Conservation (phyloP, 2,113 vertebrate species). For the Cavia porcellus region DNA sequence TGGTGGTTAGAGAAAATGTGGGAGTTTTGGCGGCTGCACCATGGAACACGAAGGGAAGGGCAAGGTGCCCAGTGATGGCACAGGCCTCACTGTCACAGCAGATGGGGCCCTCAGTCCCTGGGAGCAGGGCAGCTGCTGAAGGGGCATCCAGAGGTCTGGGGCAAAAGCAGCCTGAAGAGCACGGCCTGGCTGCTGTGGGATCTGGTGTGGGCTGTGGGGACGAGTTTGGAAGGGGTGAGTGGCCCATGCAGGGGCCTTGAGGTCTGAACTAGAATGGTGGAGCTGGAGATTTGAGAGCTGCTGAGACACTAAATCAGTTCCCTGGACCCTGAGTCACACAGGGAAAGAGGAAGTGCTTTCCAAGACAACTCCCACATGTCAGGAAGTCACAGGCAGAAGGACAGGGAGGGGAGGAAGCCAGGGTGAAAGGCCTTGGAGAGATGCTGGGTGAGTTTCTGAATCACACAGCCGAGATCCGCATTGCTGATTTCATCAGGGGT, state of each 20-base stretch:
- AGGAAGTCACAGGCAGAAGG: background rate
- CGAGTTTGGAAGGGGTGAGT: background rate
- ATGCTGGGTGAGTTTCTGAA: background rate
- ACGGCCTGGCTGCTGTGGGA: background rate
- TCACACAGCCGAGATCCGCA: background rate
- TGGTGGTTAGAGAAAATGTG: background rate
- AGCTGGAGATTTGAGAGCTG: background rate
- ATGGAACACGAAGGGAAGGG: background rate
- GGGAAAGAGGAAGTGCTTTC: background rate
- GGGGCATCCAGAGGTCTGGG: no score
- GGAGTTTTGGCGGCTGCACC: background rate
- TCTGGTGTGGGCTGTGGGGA: no score
- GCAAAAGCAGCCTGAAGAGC: background rate
- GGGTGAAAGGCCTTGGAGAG: background rate
- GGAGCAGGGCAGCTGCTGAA: background rate
- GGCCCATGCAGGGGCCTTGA: no score
- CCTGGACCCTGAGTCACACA: background rate
- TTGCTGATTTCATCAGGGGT: background rate
- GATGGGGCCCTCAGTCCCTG: background rate
- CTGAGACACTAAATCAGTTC: background rate
- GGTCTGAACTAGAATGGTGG: background rate
- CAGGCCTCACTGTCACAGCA: background rate
- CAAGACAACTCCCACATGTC: background rate
- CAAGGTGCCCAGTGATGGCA: background rate
- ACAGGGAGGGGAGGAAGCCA: background rate